Evolutionary conservation across 1,140 invertebrate species (phyloP), one percentile per base, ranked within the genome.

Genomic region (Drosophila lini): DNA sequence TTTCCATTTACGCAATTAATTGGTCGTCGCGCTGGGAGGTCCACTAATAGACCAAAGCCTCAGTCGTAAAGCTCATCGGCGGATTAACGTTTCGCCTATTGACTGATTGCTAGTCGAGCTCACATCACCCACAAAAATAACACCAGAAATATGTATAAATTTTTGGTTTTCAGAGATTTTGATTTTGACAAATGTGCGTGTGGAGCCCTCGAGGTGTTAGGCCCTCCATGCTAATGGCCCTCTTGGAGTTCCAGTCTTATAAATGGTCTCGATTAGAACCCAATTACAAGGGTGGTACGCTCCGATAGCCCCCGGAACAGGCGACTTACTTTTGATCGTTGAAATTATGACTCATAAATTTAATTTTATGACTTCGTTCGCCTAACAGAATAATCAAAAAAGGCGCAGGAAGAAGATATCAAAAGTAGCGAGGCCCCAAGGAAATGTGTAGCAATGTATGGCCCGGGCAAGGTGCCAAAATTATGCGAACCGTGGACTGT

Each of bases 1-100:
- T 88, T 88, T 88, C 83, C 83, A 88, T 88, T 88, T 88, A 89
- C 84, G 83, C 83, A 89, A 88, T 88, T 88, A 88, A 89, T 88
- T 89, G 84, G 64, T 74, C 64, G 73, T 58, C 84, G 44, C 84
- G 19, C 80, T 89, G 80, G 84, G 84, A 57, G 84, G 84, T 88
- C 84, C 48, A 68, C 78, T 84, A 78, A 89, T 81, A 89, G 80
- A 77, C 67, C 57, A 16, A 50, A 61, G 47, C 15, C 16, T 15
- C 13, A 50, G 58, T 44, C 15, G 61, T 52, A 47, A 85, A 70
- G 59, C 58, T 76, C 73, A 74, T 52, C 70, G 67, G 45, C 79
- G 84, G 84, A 88, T 88, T 88, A 84, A 84, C 78, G 74, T 81
- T 83, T 83, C 68, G 63, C 61, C 68, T 64, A 83, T 83, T 89